phyloP scores from a whole-genome alignment of 1,140 invertebrate species.

The Mizuhopecten yessoensis region DNA sequence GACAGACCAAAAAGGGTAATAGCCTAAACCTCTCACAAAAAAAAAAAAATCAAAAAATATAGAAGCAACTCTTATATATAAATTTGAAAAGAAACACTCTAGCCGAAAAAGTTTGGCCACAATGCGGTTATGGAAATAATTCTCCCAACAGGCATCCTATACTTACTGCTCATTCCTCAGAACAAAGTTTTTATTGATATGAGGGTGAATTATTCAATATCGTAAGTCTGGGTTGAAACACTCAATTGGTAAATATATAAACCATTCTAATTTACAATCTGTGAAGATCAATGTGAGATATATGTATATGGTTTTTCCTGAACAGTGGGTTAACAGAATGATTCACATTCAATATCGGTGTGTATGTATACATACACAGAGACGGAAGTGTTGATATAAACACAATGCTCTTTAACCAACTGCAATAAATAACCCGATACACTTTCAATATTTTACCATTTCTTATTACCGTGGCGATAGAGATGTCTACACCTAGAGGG shows the following conservation, averaged over 20 bases:
- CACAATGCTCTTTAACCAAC: background rate
- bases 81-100: no score
- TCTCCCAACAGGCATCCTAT: background rate
- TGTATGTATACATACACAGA: background rate
- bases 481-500: background rate
- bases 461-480: slow-evolving; percentile 23
- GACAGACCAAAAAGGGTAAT: no score
- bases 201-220: background rate
- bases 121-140: background rate
- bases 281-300: background rate
- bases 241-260: background rate
- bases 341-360: background rate
- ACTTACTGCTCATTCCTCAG: background rate
- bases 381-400: background rate
- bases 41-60: no score
- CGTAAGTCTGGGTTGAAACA: background rate
- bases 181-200: background rate
- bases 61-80: no score
- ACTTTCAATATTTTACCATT: slow-evolving; percentile 3
- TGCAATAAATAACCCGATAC: slow-evolving; percentile 25
- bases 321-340: background rate
- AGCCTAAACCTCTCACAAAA: no score
- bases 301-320: background rate
- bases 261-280: background rate
- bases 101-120: no score